These are phyloP conservation scores for Tipula helvola DNA, from an alignment of 2,888 invertebrate species.

Conservation along the genomic window DNA sequence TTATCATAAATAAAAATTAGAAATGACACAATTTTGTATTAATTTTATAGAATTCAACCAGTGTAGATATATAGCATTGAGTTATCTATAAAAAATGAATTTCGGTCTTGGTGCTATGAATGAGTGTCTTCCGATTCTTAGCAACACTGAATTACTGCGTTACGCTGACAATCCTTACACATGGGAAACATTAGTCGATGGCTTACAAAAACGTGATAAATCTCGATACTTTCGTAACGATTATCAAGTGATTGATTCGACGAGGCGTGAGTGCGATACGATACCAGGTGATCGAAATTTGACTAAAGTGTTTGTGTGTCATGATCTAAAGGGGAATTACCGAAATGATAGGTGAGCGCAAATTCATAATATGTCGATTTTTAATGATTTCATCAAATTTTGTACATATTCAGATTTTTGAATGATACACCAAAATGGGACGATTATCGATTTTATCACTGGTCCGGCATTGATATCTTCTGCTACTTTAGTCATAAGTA, in stretches of 20 bases:
- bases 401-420: constrained; percentile 45
- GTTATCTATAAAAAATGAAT: not conserved
- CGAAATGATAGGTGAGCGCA: constrained; percentile 68
- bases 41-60: not conserved
- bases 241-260: constrained; percentile 21
- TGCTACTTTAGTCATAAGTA: constrained; percentile 95
- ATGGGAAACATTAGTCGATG: constrained; percentile 27
- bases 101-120: not conserved
- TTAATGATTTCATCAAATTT: too few species aligned
- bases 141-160: not conserved
- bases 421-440: constrained; percentile 53
- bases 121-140: not conserved
- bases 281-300: constrained; percentile 19
- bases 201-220: constrained; percentile 22
- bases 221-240: constrained; percentile 23
- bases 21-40: not conserved
- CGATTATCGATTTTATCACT: constrained; percentile 82
- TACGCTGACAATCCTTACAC: constrained; percentile 17
- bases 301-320: constrained; percentile 66
- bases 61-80: not conserved
- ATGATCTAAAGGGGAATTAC: constrained; percentile 95
- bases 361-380: not conserved
- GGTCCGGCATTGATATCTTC: constrained; percentile 86
- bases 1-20: not conserved
- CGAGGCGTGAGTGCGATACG: constrained; percentile 17